Base-by-base conservation (phyloP, 1,140 invertebrate genomes). In the Tetraneura akinire region DNA sequence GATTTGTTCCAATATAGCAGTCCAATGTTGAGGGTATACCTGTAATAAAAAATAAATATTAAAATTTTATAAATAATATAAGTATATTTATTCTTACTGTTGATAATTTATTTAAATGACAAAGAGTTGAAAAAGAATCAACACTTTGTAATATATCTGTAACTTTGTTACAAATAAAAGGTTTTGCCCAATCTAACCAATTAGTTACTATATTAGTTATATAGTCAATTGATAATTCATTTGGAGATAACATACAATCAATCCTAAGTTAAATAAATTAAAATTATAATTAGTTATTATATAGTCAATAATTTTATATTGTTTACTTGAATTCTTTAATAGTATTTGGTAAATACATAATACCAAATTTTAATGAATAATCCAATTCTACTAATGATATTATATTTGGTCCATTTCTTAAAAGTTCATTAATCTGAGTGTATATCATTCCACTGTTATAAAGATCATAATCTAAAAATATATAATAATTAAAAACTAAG, bases 311-410 rank as follows among this genome's bases (percentile, higher is more conserved):
- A 51, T 42, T 21, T 21, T 42, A 21, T 42, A 42, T 76, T 29
- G 21, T 18, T n/a, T 47, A 78, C 74, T 42, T 78, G 53, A 62
- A 78, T 47, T 78, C 74, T 45, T 47, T 57, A 47, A 78, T 18
- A 29, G 51, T 29, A 42, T 78, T 49, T 60, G 74, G 74, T 45
- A 78, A 29, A 47, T 60, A 60, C 14, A 60, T 23, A 45, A 78
- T n/a, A 45, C 74, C 74, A 78, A 78, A 78, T 62, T 78, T 60
- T n/a, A 78, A 45, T 26, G 74, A 78, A 57, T 78, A 78, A 78
- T 78, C 74, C 16, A 78, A 62, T 62, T 78, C 55, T 18, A 78
- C 55, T 29, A 78, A 47, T 26, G 74, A 78, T n/a, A 78, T 47
- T 49, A 78, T 21, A 78, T n/a, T 78, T 60, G n/a, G 29, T 23